Evolutionary conservation across 2,888 invertebrate genomes (phyloP).

Genomic region (Notodonta ziczac): DNA sequence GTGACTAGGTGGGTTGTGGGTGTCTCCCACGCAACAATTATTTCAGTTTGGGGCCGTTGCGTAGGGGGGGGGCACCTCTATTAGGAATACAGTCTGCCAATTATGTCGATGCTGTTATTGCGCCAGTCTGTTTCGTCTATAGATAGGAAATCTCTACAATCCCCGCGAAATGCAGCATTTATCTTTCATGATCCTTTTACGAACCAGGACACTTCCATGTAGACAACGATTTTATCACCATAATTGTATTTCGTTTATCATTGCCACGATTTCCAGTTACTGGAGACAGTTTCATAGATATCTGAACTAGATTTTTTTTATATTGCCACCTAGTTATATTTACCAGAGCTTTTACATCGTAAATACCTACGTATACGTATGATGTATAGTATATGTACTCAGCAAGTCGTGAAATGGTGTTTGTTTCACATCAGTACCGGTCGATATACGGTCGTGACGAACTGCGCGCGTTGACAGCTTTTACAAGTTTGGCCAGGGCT

Average conservation of each 20-base stretch:
- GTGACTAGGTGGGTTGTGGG: neutral
- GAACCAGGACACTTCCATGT: too few species aligned
- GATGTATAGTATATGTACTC: conserved; percentile 23
- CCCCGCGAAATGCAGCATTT: too few species aligned
- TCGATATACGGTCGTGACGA: conserved; percentile 63
- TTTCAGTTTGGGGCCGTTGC: neutral
- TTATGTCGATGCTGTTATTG: neutral
- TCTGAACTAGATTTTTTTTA: too few species aligned
- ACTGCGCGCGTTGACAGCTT: conserved; percentile 47
- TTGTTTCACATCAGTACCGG: conserved; percentile 49
- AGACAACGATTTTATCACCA: too few species aligned
- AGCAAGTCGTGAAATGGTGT: conserved; percentile 42
- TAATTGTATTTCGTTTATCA: too few species aligned
- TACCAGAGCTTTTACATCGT: neutral
- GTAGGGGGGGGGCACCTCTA: neutral
- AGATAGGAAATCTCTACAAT: neutral
- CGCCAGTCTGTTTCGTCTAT: neutral
- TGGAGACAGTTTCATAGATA: too few species aligned
- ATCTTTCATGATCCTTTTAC: too few species aligned
- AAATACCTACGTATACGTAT: neutral
- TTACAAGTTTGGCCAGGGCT: conserved; percentile 39
- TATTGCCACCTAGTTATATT: too few species aligned
- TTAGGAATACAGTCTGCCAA: neutral
- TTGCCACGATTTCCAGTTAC: too few species aligned
- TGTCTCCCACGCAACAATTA: neutral